These are phyloP conservation scores for Leucophora obtusa DNA, from an alignment of 2,888 invertebrate species.

Conservation along the genomic window DNA sequence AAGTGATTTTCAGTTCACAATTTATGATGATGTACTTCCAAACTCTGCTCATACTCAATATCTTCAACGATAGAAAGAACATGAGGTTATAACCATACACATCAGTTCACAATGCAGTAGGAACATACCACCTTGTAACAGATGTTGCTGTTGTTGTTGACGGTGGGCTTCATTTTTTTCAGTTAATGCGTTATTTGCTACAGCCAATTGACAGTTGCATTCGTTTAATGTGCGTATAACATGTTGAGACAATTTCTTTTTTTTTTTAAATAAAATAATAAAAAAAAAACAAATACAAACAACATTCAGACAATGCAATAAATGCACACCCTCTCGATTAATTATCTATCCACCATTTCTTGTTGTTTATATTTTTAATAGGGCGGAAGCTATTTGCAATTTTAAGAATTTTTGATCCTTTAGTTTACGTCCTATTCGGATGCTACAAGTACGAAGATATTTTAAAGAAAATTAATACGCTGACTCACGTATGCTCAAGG, in stretches of 20 bases:
- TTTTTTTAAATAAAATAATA: not conserved
- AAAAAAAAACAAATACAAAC: not conserved
- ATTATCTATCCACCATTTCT: slow-evolving; percentile 42
- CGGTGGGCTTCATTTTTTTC: slow-evolving; percentile 52
- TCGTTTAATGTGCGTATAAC: slow-evolving; percentile 63
- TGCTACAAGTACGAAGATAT: too few relatives aligned
- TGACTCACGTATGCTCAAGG: too few relatives aligned
- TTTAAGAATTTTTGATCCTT: too few relatives aligned
- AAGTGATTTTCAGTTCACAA: slow-evolving; percentile 59
- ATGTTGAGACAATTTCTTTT: slow-evolving; percentile 60
- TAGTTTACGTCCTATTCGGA: too few relatives aligned
- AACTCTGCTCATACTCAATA: slow-evolving; percentile 8
- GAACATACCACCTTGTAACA: slow-evolving; percentile 36
- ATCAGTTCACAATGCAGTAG: not conserved
- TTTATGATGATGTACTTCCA: slow-evolving; percentile 53
- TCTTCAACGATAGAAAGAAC: not conserved
- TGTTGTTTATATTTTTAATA: not conserved
- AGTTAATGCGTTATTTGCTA: slow-evolving; percentile 74
- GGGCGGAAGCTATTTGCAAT: too few relatives aligned
- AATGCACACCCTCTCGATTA: slow-evolving; percentile 57
- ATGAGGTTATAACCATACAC: slow-evolving; percentile 2
- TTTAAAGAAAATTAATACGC: too few relatives aligned
- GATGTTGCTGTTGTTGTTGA: slow-evolving; percentile 47
- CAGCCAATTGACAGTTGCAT: slow-evolving; percentile 68
- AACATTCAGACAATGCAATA: slow-evolving; percentile 35